Evolutionary conservation across 2,113 vertebrate species (phyloP).

Genomic region (Brachyistius frenatus): DNA sequence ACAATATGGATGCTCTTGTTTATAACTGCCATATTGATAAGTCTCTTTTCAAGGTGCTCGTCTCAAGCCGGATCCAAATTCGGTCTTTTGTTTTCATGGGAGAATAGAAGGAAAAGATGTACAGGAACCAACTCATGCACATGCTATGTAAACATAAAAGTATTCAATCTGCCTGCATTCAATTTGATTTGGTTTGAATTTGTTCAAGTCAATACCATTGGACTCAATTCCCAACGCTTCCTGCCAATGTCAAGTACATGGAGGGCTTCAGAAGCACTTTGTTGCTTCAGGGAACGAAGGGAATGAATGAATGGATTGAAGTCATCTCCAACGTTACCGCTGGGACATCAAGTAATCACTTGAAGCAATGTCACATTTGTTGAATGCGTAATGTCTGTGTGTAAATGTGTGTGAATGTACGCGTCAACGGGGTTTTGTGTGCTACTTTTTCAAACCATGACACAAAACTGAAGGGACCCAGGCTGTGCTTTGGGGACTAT

Average conservation of each 20-base stretch:
- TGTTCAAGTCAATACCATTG: constrained; percentile 12
- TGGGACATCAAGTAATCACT: constrained; percentile 50
- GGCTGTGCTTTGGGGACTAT: constrained; percentile 32
- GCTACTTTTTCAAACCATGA: constrained; percentile 9
- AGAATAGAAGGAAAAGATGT: constrained; percentile 13
- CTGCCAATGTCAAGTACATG: constrained; percentile 1
- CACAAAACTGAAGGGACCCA: constrained; percentile 24
- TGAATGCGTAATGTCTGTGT: constrained; percentile 27
- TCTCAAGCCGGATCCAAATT: constrained; percentile 26
- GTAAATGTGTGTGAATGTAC: background rate
- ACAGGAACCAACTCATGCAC: background rate
- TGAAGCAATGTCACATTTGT: constrained; percentile 49
- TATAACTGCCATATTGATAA: constrained; percentile 61
- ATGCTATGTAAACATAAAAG: constrained; percentile 12
- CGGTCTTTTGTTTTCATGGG: constrained; percentile 16
- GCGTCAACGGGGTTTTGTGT: background rate
- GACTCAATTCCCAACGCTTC: constrained; percentile 13
- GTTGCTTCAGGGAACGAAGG: constrained; percentile 13
- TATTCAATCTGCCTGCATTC: constrained; percentile 32
- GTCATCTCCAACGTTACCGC: constrained; percentile 20
- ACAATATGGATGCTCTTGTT: constrained; percentile 55
- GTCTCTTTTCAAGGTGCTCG: constrained; percentile 38
- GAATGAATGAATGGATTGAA: constrained; percentile 44
- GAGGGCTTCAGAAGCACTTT: constrained; percentile 21
- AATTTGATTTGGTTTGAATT: constrained; percentile 34